These are phyloP conservation scores for Halcyon chelicuti DNA, from an alignment of 2,797 vertebrate species.

Conservation along the genomic window DNA sequence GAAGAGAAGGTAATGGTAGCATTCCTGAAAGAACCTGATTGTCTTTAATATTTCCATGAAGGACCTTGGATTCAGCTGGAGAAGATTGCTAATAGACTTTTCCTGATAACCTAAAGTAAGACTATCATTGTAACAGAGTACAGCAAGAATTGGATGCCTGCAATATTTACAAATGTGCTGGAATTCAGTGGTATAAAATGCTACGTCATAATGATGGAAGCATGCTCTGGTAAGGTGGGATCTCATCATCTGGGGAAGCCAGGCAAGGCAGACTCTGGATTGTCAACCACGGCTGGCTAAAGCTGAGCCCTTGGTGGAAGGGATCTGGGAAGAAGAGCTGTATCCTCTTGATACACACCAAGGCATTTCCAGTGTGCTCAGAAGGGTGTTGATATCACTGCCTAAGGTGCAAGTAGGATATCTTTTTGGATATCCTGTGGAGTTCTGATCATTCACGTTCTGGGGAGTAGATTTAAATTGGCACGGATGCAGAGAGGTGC, in stretches of 20 bases:
- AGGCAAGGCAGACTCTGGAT: not conserved
- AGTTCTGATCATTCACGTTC: not conserved
- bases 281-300: not conserved
- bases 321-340: accelerated
- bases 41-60: not conserved
- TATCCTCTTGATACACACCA: accelerated
- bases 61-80: not conserved
- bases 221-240: not conserved
- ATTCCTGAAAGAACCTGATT: not conserved
- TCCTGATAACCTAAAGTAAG: not conserved
- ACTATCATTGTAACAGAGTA: not conserved
- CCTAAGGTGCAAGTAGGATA: not conserved
- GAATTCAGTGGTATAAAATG: not conserved
- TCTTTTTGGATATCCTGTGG: not conserved
- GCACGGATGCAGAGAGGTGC: not conserved
- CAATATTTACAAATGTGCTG: not conserved
- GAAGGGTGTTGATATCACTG: not conserved
- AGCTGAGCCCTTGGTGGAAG: not conserved
- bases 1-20: not conserved
- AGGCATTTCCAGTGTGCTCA: not conserved
- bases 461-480: not conserved
- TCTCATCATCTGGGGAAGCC: not conserved
- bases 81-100: not conserved
- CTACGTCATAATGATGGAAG: not conserved
- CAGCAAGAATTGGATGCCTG: not conserved